A percentile compares a stretch with the other conserved stretches of the same genome.
phyloP scores from a whole-genome alignment of 2,888 invertebrate genomes.

The Drosophila infuscata region DNA sequence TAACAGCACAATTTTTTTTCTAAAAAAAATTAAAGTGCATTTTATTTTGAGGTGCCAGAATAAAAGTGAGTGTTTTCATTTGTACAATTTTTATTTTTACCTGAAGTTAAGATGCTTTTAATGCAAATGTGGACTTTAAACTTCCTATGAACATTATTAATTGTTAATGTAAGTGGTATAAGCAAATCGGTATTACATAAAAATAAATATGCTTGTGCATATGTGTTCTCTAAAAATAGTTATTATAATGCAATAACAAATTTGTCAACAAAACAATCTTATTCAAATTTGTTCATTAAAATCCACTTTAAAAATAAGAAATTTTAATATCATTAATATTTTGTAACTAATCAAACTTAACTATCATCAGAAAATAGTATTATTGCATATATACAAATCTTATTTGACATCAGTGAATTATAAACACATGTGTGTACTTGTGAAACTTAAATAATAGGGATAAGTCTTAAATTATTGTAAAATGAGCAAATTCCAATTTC shows the following conservation, averaged over 20 bases:
- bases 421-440: not conserved
- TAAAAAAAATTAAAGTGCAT: not conserved
- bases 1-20: not conserved
- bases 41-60: not conserved
- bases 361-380: not conserved
- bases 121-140: not conserved
- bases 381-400: no score
- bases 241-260: not conserved
- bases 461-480: not conserved
- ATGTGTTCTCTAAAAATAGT: not conserved
- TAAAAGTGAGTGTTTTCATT: not conserved
- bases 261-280: not conserved
- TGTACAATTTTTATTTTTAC: not conserved
- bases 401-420: not conserved
- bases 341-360: not conserved
- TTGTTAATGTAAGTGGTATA: not conserved
- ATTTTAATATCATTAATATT: not conserved
- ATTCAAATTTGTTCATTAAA: not conserved
- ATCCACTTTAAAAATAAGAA: fast-evolving
- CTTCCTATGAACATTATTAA: not conserved
- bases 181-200: not conserved
- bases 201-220: not conserved
- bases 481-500: not conserved
- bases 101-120: not conserved
- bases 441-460: no score